Base-by-base conservation (phyloP, 2,888 invertebrate genomes). In the Perdita meconis region DNA sequence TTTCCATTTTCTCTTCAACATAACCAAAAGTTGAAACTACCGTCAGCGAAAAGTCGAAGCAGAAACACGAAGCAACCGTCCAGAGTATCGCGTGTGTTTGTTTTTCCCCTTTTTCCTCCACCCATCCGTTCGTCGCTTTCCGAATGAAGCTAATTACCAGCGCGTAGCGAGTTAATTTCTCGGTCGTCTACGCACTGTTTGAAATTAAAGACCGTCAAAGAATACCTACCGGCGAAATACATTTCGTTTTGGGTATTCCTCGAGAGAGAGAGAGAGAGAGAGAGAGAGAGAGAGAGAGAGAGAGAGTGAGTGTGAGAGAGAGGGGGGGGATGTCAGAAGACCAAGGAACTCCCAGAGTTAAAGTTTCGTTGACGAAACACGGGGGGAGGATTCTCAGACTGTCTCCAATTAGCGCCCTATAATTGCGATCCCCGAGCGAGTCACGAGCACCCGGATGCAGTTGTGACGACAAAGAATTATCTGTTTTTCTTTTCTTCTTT, bases 331-430 rank as follows among this genome's bases (percentile, higher is more conserved):
- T n/a, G 61, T 69, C 57, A 44, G 79, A 63, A 73, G 42, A 34
- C 34, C 26, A 40, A 19, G 60, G 50, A 64, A 70, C 38, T 16
- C 10, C 26, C 59, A n/a, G 30, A 51, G 59, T 70, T 63, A 44
- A 73, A 65, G 73, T 76, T 80, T 65, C 57, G 66, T 50, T 69
- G 67, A 34, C 76, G 67, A 55, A 73, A 47, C 19, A 47, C 47
- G 72, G 75, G 72, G 75, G 53, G 69, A 80, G 76, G 80, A 80
- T 80, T 63, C 67, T 67, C 67, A 64, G 56, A 53, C 57, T 36
- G 69, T 66, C 70, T 79, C 83, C 76, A 82, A 82, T 82, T 82
- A 82, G 83, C 61, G 67, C 67, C 70, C 80, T 59, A 80, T 82
- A 83, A 83, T 82, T 80, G 70, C 80, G 66, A 80, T 82, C 76